These are phyloP conservation scores for Montipora foliosa DNA, from an alignment of 64 coral and sea anemone genomes.

Conservation along the genomic window DNA sequence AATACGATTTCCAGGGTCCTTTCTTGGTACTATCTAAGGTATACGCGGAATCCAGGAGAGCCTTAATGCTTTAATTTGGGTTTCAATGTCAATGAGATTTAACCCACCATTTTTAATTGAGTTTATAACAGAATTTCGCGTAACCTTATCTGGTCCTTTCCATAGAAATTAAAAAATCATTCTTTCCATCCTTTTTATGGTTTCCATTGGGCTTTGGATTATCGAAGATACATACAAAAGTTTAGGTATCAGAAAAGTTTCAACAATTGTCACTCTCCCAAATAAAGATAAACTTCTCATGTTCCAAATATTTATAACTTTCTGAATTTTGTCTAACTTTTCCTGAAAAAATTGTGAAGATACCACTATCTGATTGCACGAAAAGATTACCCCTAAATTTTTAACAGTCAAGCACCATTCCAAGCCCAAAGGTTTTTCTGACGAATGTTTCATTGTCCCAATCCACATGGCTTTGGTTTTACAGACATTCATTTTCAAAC, in stretches of 20 bases:
- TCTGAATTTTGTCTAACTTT: background rate
- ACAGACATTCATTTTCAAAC: background rate
- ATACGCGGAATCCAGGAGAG: background rate
- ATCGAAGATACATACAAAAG: conserved; percentile 15
- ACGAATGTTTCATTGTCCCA: background rate
- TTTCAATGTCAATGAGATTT: conserved; percentile 36
- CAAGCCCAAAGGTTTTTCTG: background rate
- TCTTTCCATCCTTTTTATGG: conserved; percentile 3
- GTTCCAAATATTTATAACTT: background rate
- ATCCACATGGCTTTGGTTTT: background rate
- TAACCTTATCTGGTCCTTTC: conserved; percentile 32
- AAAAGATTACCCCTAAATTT: background rate
- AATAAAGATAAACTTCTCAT: too few relatives aligned
- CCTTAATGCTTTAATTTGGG: background rate
- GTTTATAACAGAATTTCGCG: background rate
- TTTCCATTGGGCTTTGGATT: background rate
- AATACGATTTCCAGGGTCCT: conserved; percentile 48
- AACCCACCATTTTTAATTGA: background rate
- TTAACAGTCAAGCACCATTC: background rate
- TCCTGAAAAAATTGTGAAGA: background rate
- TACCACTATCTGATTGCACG: background rate
- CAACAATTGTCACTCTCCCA: conserved; percentile 21
- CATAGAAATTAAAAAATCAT: conserved; percentile 42
- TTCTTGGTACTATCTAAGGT: background rate
- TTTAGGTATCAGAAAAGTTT: conserved; percentile 27